phyloP scores from a whole-genome alignment of 2,888 invertebrate species.

The Nomada hirtipes region DNA sequence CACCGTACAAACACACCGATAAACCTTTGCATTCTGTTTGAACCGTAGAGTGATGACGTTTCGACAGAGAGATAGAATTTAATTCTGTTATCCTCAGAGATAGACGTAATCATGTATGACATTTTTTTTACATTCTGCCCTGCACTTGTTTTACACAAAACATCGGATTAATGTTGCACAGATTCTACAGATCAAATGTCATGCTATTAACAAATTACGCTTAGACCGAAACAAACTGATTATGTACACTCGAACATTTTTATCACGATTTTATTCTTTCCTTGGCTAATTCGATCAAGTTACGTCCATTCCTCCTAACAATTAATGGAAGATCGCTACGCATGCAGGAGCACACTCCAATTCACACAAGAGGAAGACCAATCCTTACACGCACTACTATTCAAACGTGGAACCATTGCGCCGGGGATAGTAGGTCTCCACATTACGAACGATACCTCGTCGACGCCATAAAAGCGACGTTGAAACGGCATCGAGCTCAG shows the following conservation, averaged over 20 bases:
- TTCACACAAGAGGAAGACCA: conserved; percentile 27
- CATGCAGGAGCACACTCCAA: conserved; percentile 55
- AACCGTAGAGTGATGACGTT: conserved; percentile 1
- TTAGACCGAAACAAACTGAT: background rate
- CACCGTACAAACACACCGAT: conserved; percentile 57
- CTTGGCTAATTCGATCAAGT: conserved; percentile 3
- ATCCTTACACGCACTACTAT: conserved; percentile 41
- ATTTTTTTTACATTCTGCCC: background rate
- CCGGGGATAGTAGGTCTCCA: conserved; percentile 21
- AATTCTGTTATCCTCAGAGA: conserved; percentile 19
- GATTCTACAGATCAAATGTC: background rate
- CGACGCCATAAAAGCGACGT: conserved; percentile 64
- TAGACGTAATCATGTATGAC: conserved; percentile 33
- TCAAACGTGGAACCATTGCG: conserved; percentile 30
- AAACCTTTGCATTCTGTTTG: conserved; percentile 12
- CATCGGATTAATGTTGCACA: too few relatives aligned
- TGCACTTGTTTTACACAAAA: too few relatives aligned
- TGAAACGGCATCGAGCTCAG: conserved; percentile 38
- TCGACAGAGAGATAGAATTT: conserved; percentile 4
- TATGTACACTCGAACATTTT: background rate
- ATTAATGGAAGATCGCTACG: conserved; percentile 38
- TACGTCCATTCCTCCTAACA: conserved; percentile 41
- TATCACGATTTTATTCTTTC: background rate
- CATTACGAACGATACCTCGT: conserved; percentile 46
- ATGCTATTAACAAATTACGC: too few relatives aligned